Evolutionary conservation across 2,888 invertebrate genomes (phyloP).

Genomic region (Ecliptopera silaceata): DNA sequence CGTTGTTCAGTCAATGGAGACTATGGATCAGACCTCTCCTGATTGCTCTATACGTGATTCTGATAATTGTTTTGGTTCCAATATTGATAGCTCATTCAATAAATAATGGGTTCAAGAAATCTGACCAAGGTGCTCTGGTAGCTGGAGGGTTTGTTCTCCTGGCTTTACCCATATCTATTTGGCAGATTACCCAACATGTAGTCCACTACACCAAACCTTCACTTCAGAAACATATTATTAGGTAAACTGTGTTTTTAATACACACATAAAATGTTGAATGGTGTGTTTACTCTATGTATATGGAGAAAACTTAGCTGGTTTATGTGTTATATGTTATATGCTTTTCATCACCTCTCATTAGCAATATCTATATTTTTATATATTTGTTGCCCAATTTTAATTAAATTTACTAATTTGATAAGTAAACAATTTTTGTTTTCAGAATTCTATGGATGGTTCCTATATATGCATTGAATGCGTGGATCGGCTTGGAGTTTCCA

Average conservation of each 20-base stretch:
- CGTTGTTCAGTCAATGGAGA: constrained; percentile 86
- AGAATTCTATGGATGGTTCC: constrained; percentile 99
- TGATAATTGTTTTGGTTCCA: constrained; percentile 93
- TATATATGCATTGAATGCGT: constrained; percentile 97
- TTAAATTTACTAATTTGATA: too few species aligned
- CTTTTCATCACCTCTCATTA: too few species aligned
- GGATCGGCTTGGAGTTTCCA: constrained; percentile 94
- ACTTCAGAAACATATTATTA: constrained; percentile 96
- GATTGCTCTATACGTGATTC: constrained; percentile 89
- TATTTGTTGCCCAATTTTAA: too few species aligned
- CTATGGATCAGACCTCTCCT: constrained; percentile 95
- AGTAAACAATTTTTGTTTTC: constrained; percentile 48
- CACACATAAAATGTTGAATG: too few species aligned
- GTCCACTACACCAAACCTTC: constrained; percentile 96
- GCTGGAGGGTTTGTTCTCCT: constrained; percentile 96
- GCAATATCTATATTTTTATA: too few species aligned
- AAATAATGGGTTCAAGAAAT: constrained; percentile 89
- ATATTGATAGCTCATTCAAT: constrained; percentile 91
- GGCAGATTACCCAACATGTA: constrained; percentile 97
- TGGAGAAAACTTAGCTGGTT: too few species aligned
- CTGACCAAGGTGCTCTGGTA: constrained; percentile 91
- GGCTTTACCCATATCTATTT: constrained; percentile 95
- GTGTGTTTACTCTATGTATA: too few species aligned
- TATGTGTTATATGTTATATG: too few species aligned
- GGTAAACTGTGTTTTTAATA: constrained; percentile 81